Percentiles rank a stretch among this genome's conserved stretches.
phyloP scores from a whole-genome alignment of 2,113 vertebrate species.

The Lethenteron camtschaticum region DNA sequence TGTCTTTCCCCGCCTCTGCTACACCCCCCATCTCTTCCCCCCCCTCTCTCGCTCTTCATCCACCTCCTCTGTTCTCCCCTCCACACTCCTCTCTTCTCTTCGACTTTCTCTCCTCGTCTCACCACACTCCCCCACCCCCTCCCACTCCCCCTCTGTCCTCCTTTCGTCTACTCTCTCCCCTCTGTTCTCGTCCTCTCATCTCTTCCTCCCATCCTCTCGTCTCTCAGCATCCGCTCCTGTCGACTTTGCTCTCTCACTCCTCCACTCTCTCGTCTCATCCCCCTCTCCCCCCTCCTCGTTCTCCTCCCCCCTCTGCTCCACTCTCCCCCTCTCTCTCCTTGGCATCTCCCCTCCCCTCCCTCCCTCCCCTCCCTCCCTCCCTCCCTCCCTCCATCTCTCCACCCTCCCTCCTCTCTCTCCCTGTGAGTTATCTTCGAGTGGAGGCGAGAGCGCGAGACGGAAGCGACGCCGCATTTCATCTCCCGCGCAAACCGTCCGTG shows the following conservation, averaged over 20 bases:
- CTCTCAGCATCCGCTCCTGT: too few relatives aligned
- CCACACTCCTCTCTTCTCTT: not conserved
- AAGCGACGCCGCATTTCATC: slow-evolving; percentile 5
- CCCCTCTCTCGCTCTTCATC: not conserved
- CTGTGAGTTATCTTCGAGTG: not conserved
- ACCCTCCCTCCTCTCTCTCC: not conserved
- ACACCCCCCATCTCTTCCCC: not conserved
- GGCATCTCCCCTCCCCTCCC: too few relatives aligned
- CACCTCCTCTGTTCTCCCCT: not conserved
- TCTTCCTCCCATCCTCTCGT: too few relatives aligned
- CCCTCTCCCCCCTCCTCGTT: too few relatives aligned
- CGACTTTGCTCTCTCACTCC: too few relatives aligned
- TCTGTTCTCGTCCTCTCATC: too few relatives aligned
- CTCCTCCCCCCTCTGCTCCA: too few relatives aligned
- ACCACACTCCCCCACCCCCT: not conserved
- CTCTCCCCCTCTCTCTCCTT: too few relatives aligned
- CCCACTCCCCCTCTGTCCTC: not conserved
- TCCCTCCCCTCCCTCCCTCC: too few relatives aligned
- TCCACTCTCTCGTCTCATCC: too few relatives aligned
- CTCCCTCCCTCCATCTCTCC: not conserved
- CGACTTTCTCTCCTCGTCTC: not conserved
- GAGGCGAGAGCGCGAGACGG: not conserved
- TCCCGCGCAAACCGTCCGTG: not conserved
- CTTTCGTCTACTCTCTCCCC: not conserved
- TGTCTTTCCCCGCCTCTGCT: not conserved